These are phyloP conservation scores for Venustoraphidia nigricollis DNA, from an alignment of 2,888 invertebrate genomes.

Conservation along the genomic window DNA sequence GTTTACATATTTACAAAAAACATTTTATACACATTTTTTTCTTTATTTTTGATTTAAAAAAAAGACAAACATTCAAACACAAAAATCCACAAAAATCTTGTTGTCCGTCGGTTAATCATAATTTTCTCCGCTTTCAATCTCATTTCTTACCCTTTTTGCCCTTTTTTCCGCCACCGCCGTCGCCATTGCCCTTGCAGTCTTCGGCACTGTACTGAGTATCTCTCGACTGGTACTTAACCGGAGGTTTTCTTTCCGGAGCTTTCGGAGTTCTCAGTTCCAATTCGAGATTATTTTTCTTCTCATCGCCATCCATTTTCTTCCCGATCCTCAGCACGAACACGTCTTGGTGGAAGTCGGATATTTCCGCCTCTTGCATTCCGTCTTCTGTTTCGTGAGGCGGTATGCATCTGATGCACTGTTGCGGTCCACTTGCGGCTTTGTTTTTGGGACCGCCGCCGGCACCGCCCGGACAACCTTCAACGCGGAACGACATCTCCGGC, in stretches of 20 bases:
- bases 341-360: constrained; percentile 51
- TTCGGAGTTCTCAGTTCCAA: constrained; percentile 60
- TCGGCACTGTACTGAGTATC: constrained; percentile 51
- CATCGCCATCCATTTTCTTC: constrained; percentile 53
- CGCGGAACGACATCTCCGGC: constrained; percentile 1
- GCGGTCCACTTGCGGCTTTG: background rate
- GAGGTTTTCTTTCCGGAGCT: constrained; percentile 39
- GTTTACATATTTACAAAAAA: too few relatives aligned
- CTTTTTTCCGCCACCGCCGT: constrained; percentile 9
- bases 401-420: constrained; percentile 17
- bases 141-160: constrained; percentile 10
- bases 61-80: too few relatives aligned
- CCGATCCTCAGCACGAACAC: constrained; percentile 58
- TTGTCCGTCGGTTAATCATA: too few relatives aligned
- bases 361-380: constrained; percentile 39
- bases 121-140: constrained; percentile 10
- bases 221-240: constrained; percentile 43
- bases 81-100: too few relatives aligned
- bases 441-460: too few relatives aligned
- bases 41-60: too few relatives aligned
- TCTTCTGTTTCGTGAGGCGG: constrained; percentile 35
- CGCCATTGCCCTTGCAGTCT: constrained; percentile 16
- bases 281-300: constrained; percentile 53
- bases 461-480: background rate
- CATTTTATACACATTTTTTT: too few relatives aligned